phyloP scores from a whole-genome alignment of 2,113 vertebrate genomes.

The Anguilla japonica region DNA sequence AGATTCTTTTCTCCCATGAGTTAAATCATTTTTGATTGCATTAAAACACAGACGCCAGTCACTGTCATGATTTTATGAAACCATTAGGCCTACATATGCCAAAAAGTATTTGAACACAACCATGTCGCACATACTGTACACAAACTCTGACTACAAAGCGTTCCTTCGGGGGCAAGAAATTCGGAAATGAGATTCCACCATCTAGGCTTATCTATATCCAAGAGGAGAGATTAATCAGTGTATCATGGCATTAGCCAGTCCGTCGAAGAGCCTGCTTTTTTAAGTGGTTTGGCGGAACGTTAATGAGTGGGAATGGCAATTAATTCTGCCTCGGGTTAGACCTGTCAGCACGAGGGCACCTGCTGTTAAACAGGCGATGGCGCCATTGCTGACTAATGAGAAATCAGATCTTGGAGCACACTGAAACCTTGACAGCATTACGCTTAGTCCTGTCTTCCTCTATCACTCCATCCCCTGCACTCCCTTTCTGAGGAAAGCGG shows the following conservation, averaged over 20 bases:
- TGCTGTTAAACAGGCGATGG: not conserved
- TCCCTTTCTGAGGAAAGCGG: not conserved
- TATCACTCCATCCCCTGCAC: not conserved
- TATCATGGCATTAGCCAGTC: not conserved
- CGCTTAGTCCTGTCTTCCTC: not conserved
- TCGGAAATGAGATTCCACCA: not conserved
- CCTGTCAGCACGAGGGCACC: constrained; percentile 1
- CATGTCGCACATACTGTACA: not conserved
- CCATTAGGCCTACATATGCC: not conserved
- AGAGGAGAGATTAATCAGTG: not conserved
- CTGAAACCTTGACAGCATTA: not conserved
- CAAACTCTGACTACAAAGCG: not conserved
- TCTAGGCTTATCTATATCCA: not conserved
- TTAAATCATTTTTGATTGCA: not conserved
- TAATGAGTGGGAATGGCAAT: not conserved
- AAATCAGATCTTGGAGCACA: not conserved
- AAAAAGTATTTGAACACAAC: not conserved
- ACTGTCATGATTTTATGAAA: not conserved
- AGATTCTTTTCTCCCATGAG: not conserved
- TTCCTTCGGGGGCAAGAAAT: not conserved
- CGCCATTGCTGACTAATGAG: not conserved
- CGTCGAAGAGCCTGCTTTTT: not conserved
- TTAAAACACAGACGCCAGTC: not conserved
- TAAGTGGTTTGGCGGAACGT: not conserved
- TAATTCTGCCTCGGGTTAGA: not conserved